Base-by-base conservation (phyloP, 2,113 vertebrate species). In the Carassius carassius region DNA sequence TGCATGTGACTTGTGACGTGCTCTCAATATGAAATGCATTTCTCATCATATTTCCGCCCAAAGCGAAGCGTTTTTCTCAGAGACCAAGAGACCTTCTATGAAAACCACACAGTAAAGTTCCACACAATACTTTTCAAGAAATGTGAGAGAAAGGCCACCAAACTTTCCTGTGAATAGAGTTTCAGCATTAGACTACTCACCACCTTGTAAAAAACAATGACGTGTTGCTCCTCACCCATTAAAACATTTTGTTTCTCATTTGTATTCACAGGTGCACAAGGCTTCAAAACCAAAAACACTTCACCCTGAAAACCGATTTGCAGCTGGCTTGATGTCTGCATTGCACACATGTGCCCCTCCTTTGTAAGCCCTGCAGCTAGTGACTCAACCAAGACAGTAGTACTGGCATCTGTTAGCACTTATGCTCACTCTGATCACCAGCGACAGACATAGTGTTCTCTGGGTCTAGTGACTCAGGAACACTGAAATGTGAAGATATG, bases 301-400 rank as follows among this genome's bases (percentile, higher is more conserved):
- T 81, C 21, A 81, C 16, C 17, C 25, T 32, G 41, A 67, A 81
- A 77, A 81, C 41, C 35, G 16, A 14, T 70, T 44, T 70, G 74
- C 84, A 85, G 84, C 84, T 85, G 73, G 44, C 32, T 58, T 78
- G 47, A 65, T 69, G 63, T 69, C 32, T 56, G 60, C 23, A 37
- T 2, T 17, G 82, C 60, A 76, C 72, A 74, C 70, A 62, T 63
- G 25, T 69, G 74, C 62, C 47, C 44, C 47, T 84, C 73, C 37
- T 65, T 62, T 62, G 21, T 7, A 23, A 65, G 56, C 51, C 67
- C 76, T 70, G 51, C 47, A 79, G 62, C 67, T 25, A 67, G 62
- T 79, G 76, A 85, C 84, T 79, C 49, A 79, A 63, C 17, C 35
- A 75, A 84, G 74, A 84, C 83, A 78, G 74, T 67, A 69, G 74